Evolutionary conservation across 2,113 vertebrate species (phyloP).

Genomic region (Gopherus evgoodei): DNA sequence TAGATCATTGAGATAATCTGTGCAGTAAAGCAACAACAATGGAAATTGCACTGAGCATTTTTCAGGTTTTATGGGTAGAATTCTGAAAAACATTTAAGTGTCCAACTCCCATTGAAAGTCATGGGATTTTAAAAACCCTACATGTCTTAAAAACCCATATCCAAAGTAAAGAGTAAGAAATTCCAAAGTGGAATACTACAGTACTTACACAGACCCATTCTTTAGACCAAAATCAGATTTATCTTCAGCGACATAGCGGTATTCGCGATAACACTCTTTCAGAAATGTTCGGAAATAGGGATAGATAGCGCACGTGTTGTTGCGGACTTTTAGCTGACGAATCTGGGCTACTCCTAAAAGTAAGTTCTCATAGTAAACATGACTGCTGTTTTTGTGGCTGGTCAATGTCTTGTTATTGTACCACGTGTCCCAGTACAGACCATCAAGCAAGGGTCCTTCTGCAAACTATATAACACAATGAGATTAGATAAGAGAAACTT

Average conservation of each 20-base stretch:
- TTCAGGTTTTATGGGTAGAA: not conserved
- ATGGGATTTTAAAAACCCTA: not conserved
- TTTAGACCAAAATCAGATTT: constrained; percentile 69
- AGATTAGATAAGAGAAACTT: not conserved
- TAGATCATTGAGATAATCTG: not conserved
- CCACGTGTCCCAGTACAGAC: constrained; percentile 77
- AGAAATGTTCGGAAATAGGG: constrained; percentile 56
- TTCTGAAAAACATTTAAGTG: not conserved
- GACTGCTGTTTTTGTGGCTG: constrained; percentile 51
- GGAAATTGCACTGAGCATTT: not conserved
- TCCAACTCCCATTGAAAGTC: not conserved
- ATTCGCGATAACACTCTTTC: constrained; percentile 64
- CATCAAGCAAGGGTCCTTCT: constrained; percentile 77
- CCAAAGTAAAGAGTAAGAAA: not conserved
- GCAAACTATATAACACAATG: constrained; percentile 51
- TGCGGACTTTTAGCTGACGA: constrained; percentile 76
- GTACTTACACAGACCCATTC: constrained; percentile 69
- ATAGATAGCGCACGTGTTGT: constrained; percentile 65
- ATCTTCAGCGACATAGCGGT: constrained; percentile 58
- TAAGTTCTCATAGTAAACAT: constrained; percentile 78
- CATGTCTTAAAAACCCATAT: not conserved
- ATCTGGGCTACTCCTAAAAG: constrained; percentile 72
- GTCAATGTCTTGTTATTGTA: constrained; percentile 8
- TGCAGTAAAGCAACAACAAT: not conserved
- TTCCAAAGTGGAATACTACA: not conserved